Conservation (phyloP, 2,888 invertebrate genomes). For the Xestoiulus laeticollis region DNA sequence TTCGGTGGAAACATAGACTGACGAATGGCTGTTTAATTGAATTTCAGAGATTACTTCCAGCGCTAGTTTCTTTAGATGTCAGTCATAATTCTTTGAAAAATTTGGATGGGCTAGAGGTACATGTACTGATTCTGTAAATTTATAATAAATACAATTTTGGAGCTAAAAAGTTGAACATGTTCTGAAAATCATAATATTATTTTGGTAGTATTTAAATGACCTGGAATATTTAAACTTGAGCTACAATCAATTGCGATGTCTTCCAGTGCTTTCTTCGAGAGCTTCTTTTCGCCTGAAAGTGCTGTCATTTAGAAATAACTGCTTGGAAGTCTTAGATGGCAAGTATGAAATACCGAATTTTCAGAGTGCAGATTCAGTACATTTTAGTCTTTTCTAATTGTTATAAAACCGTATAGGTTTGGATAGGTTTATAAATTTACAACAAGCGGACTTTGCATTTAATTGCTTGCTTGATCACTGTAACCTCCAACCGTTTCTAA, state of each 20-base stretch:
- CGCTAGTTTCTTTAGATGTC: slow-evolving; percentile 72
- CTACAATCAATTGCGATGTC: slow-evolving; percentile 70
- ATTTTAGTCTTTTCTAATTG: not conserved
- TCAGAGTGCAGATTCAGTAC: not conserved
- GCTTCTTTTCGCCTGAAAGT: slow-evolving; percentile 69
- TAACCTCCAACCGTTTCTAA: slow-evolving; percentile 10
- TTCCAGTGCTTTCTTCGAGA: slow-evolving; percentile 71
- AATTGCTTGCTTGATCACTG: slow-evolving; percentile 73
- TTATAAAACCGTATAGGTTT: slow-evolving; percentile 65
- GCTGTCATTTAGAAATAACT: slow-evolving; percentile 73
- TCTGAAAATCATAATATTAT: not conserved
- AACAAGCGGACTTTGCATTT: slow-evolving; percentile 72
- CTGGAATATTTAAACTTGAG: slow-evolving; percentile 73
- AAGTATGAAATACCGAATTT: slow-evolving; percentile 62
- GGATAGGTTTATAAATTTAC: slow-evolving; percentile 68
- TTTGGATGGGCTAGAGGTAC: slow-evolving; percentile 63
- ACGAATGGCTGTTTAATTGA: not conserved
- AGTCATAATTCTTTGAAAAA: slow-evolving; percentile 72
- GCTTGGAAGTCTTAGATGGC: slow-evolving; percentile 71
- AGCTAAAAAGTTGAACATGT: not conserved
- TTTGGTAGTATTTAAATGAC: slow-evolving; percentile 70
- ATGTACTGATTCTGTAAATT: slow-evolving; percentile 46
- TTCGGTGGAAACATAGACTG: not conserved
- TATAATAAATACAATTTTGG: not conserved
- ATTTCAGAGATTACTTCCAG: slow-evolving; percentile 68